Evolutionary conservation across 2,797 vertebrate species (phyloP).

Genomic region (Trachurus trachurus): DNA sequence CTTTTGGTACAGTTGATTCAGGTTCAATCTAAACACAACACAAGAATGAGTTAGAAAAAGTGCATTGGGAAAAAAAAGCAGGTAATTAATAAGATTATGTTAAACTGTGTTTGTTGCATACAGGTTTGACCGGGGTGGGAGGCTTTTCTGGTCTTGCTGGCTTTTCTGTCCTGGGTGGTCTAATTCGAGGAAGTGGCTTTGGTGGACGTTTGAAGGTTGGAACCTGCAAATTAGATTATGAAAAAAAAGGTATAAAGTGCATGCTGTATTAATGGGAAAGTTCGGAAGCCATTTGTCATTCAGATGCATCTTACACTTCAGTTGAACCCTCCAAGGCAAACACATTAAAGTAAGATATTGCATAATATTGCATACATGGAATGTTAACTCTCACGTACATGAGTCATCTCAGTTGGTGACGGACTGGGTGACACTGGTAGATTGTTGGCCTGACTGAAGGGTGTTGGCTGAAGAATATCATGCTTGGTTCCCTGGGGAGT

Average conservation of each 20-base stretch:
- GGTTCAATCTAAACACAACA: conserved; percentile 46
- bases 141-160: conserved; percentile 15
- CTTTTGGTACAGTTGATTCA: conserved; percentile 21
- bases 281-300: background rate
- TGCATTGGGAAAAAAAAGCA: background rate
- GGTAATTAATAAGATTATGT: background rate
- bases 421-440: conserved; percentile 11
- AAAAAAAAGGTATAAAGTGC: background rate
- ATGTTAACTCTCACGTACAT: conserved; percentile 54
- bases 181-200: conserved; percentile 72
- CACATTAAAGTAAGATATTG: background rate
- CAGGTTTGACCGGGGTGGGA: conserved; percentile 23
- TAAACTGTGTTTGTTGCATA: conserved; percentile 28
- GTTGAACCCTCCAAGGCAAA: background rate
- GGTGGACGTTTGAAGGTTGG: conserved; percentile 69
- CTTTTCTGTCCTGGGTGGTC: conserved; percentile 34
- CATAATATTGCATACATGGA: background rate
- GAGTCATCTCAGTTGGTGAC: conserved; percentile 26
- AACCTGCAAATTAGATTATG: conserved; percentile 48
- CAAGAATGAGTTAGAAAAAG: background rate
- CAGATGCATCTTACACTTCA: background rate
- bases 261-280: background rate
- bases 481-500: conserved; percentile 59
- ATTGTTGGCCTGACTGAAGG: conserved; percentile 53
- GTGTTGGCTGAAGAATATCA: conserved; percentile 53